These are phyloP conservation scores for Ips typographus DNA, from an alignment of 1,140 invertebrate species.

Conservation along the genomic window DNA sequence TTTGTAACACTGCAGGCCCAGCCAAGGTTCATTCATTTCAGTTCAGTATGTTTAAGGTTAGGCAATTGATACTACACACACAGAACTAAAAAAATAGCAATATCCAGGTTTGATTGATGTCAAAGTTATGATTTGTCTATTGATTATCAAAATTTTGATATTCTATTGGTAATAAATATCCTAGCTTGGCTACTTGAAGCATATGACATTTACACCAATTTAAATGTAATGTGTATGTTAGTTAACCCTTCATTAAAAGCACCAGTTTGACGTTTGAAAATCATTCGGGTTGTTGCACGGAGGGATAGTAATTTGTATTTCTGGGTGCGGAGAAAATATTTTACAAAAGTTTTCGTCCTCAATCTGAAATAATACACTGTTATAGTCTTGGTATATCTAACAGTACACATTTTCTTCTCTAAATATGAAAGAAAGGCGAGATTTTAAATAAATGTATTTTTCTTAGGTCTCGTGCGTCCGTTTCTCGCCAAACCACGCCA, in stretches of 20 bases:
- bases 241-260: constrained; percentile 36
- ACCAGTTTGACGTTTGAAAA: constrained; percentile 30
- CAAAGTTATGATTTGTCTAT: too few relatives aligned
- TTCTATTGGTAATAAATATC: too few relatives aligned
- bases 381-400: not conserved
- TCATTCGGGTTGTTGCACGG: constrained; percentile 35
- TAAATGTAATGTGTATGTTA: too few relatives aligned
- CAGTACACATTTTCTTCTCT: not conserved
- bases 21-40: too few relatives aligned
- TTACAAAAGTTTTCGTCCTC: constrained; percentile 33
- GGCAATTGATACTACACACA: too few relatives aligned
- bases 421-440: not conserved
- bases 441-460: not conserved
- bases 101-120: too few relatives aligned
- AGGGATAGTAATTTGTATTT: constrained; percentile 34
- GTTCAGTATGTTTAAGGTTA: too few relatives aligned
- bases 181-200: too few relatives aligned
- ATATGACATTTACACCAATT: too few relatives aligned
- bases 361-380: constrained; percentile 38
- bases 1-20: too few relatives aligned
- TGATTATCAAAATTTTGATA: too few relatives aligned
- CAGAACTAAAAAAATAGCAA: too few relatives aligned
- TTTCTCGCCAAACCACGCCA: constrained; percentile 97
- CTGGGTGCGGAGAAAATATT: constrained; percentile 38
- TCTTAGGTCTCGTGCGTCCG: constrained; percentile 82